Base-by-base conservation (phyloP, 2,113 vertebrate species). In the Casuarius casuarius region DNA sequence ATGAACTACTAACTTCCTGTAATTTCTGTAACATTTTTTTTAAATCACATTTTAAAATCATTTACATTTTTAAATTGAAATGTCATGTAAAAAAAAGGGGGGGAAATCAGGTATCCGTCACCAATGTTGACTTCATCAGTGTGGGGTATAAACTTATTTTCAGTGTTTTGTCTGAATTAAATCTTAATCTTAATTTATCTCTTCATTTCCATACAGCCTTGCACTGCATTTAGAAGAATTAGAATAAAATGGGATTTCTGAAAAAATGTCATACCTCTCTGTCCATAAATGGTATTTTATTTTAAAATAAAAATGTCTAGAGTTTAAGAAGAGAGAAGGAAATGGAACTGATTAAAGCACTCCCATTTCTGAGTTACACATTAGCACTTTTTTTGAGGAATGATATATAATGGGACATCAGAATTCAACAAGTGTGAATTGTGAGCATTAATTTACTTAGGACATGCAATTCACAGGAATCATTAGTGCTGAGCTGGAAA, bases 331-430 rank as follows among this genome's bases (percentile, higher is more conserved):
- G 90, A 94, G 17, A 87, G 84, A 95, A 97, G 76, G 87, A 97
- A 97, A 96, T 79, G 73, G 77, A 98, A 95, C 84, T 97, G 92
- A 96, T 97, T 96, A 92, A 94, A 96, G 29, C 44, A 68, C 9
- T 92, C 52, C 13, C 83, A 94, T 97, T 97, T 97, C 86, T 94
- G 95, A 97, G 89, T 98, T 97, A 95, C 66, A 91, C 21, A 93
- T 94, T 94, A 95, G 16, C 4, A 35, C 8, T 81, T 61, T 59
- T 94, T 92, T 94, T 75, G 51, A 83, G 31, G 52, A 91, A 92
- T 95, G 78, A 96, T 95, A 22, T 74, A 79, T 95, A 93, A 54
- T 62, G 56, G n/a, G 31, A 88, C 63, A 92, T 90, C 87, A 87
- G 62, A 95, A 92, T 94, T 70, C 63, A 89, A 49, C 28, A 48